Evolutionary conservation across 2,113 vertebrate genomes (phyloP), one percentile per base, ranked within the genome.

Genomic region (Mus pahari): DNA sequence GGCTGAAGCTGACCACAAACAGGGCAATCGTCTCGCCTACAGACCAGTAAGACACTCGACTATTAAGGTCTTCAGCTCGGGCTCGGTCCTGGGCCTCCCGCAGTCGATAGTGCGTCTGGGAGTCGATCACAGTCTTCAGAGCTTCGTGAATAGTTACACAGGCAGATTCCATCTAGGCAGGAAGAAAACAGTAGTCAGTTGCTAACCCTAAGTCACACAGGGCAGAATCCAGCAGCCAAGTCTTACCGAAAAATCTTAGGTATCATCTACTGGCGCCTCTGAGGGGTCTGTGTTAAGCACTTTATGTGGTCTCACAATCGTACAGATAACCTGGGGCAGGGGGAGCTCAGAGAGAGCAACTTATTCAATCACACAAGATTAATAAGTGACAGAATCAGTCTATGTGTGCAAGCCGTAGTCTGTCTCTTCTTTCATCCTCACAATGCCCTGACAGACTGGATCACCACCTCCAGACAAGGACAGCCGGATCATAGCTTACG

Each of bases 71-170:
- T 50, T 99, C 99, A 0, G 99, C 99, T 6, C 98, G 97, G 24
- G 98, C 98, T 50, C 99, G 98, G 98, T 99, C 99, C 55, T 99
- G 99, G 0, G 99, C 99, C 94, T 99, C 99, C 82, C 99, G 98
- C 20, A 99, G 98, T 5, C 99, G 98, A 96, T 99, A 99, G 97
- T 99, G 99, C 0, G 99, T 99, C 98, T 99, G 99, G 0, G 99
- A 99, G 45, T 99, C 99, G 0, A 98, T 97, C 97, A 99, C 99
- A 0, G 98, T 98, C 90, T 99, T 99, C 98, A 99, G 98, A 17
- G 99, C 98, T 98, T 99, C 99, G 0, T 99, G 99, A 94, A 99
- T 99, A 95, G 99, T 98, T 91, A 99, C 98, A 0, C 99, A 99
- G 64, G 99, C 98, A 0, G 99, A 99, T 94, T 99, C 99, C 98